These are phyloP conservation scores for Axis porcinus DNA, from an alignment of 2,113 vertebrate species.

Conservation along the genomic window DNA sequence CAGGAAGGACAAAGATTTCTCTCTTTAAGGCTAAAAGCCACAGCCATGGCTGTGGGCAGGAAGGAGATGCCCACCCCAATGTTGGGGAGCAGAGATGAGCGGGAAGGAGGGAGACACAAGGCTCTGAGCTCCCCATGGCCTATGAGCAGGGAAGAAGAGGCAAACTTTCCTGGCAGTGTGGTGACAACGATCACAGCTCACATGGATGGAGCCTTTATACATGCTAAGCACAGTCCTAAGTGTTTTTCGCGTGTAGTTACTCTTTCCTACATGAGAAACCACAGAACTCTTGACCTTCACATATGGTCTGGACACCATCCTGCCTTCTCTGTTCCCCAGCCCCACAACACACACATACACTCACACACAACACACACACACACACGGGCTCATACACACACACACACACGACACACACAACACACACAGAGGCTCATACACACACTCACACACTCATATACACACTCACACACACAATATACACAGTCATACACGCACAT, in stretches of 20 bases:
- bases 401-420: neutral
- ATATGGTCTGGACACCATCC: neutral
- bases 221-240: neutral
- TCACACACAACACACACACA: neutral
- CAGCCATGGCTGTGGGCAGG: accelerated
- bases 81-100: neutral
- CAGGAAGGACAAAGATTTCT: neutral
- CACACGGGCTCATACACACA: neutral
- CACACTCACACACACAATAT: neutral
- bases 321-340: neutral
- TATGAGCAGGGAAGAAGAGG: accelerated
- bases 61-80: accelerated
- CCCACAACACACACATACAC: neutral
- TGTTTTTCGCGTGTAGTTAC: neutral
- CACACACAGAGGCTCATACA: neutral
- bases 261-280: neutral
- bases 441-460: too few relatives aligned
- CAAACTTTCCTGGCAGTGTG: neutral
- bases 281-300: neutral
- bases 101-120: accelerated
- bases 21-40: neutral
- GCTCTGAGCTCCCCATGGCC: accelerated
- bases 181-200: neutral
- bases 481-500: too few relatives aligned
- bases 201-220: accelerated